Percentiles rank a stretch among this genome's conserved stretches.
phyloP scores from a whole-genome alignment of 2,797 vertebrate genomes.

The Coregonus ussuriensis region DNA sequence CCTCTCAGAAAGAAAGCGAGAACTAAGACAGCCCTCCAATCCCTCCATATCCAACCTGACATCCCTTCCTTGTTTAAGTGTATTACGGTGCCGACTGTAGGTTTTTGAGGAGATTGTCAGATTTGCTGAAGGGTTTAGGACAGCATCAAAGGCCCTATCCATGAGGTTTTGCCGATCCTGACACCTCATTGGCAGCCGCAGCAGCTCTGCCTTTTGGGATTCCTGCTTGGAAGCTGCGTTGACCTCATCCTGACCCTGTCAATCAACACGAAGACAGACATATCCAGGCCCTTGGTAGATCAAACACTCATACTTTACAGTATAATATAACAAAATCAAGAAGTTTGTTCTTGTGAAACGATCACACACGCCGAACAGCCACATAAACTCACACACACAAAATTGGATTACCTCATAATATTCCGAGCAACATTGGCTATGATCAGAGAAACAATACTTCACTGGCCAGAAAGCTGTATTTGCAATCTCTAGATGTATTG shows the following conservation, averaged over 20 bases:
- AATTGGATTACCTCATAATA: not conserved
- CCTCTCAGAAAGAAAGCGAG: too few species aligned
- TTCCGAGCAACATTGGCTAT: not conserved
- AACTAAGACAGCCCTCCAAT: too few species aligned
- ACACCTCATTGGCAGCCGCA: constrained; percentile 57
- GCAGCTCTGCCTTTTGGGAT: constrained; percentile 36
- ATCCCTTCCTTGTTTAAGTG: constrained; percentile 36
- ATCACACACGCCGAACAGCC: not conserved
- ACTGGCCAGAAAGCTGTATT: not conserved
- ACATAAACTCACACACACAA: not conserved
- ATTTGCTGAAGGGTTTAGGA: constrained; percentile 51
- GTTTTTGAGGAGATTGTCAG: constrained; percentile 54
- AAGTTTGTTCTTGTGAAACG: not conserved
- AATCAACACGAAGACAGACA: constrained; percentile 23
- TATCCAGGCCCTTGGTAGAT: constrained; percentile 31
- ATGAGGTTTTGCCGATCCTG: constrained; percentile 43
- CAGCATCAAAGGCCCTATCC: constrained; percentile 53
- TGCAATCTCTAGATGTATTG: not conserved
- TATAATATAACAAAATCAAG: not conserved
- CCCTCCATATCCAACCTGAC: too few species aligned
- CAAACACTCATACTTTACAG: not conserved
- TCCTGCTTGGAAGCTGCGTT: constrained; percentile 19
- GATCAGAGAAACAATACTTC: not conserved
- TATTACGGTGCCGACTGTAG: constrained; percentile 44
- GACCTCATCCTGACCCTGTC: constrained; percentile 17